These are phyloP conservation scores for Schizothorax lantsangensis DNA, from an alignment of 2,797 vertebrate species.

Conservation along the genomic window DNA sequence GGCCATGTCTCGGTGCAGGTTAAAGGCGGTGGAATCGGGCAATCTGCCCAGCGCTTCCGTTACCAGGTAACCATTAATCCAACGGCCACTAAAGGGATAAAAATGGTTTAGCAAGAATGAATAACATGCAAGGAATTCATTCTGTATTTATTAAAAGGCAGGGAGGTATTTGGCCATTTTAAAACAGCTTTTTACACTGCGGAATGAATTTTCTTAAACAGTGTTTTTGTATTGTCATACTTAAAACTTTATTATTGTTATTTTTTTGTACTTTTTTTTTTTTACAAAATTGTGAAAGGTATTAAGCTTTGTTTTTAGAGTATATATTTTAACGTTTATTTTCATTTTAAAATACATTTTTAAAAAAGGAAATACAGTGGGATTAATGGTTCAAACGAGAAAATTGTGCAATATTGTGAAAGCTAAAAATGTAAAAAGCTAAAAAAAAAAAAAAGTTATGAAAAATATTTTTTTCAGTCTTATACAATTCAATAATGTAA, in stretches of 20 bases:
- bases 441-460: background rate
- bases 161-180: background rate
- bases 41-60: slow-evolving; percentile 84
- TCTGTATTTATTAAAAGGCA: slow-evolving; percentile 5
- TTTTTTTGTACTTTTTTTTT: background rate
- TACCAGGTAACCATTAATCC: slow-evolving; percentile 84
- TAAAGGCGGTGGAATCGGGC: slow-evolving; percentile 84
- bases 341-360: background rate
- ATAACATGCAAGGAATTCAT: slow-evolving; percentile 17
- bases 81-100: background rate
- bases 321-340: background rate
- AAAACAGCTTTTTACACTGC: background rate
- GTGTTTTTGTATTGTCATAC: background rate
- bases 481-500: no score
- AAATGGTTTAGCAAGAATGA: slow-evolving; percentile 2
- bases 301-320: background rate
- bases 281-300: background rate
- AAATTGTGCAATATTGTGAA: no score
- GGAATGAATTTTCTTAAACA: background rate
- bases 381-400: background rate
- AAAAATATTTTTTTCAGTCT: no score
- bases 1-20: slow-evolving; percentile 87
- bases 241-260: background rate
- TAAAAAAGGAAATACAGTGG: background rate
- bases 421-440: no score